These are phyloP conservation scores for Anguilla pacifica DNA, from an alignment of 2,797 vertebrate species.

Conservation along the genomic window DNA sequence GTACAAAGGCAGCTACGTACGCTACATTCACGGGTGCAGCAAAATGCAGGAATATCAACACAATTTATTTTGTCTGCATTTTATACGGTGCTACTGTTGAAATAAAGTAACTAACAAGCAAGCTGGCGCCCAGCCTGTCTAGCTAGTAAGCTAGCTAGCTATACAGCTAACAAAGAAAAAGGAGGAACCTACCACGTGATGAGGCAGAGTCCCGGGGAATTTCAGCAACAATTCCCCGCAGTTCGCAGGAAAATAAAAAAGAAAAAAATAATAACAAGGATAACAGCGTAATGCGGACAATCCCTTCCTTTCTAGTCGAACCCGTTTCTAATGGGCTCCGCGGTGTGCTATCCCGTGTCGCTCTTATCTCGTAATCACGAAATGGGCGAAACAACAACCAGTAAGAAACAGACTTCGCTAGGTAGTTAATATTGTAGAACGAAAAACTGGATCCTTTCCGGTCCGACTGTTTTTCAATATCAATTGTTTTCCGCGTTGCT, in stretches of 20 bases:
- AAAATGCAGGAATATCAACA: no score
- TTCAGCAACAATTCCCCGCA: conserved; percentile 72
- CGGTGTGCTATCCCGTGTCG: conserved; percentile 39
- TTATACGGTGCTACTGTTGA: conserved; percentile 49
- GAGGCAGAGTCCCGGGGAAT: conserved; percentile 74
- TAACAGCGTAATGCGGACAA: conserved; percentile 14
- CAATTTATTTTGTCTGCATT: neutral
- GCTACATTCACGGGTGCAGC: neutral
- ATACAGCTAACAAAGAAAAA: conserved; percentile 87
- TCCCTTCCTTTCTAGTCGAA: conserved; percentile 40
- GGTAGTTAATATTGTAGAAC: conserved; percentile 21
- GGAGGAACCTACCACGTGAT: conserved; percentile 91
- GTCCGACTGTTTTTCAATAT: conserved; percentile 15
- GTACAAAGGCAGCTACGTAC: neutral
- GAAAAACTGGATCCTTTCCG: conserved; percentile 23
- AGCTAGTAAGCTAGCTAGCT: conserved; percentile 35
- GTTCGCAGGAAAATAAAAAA: conserved; percentile 60
- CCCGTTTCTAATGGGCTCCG: conserved; percentile 47
- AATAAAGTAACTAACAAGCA: conserved; percentile 26
- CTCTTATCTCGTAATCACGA: conserved; percentile 65
- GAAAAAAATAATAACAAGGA: conserved; percentile 35
- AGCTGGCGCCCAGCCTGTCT: conserved; percentile 33
- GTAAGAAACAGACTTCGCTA: conserved; percentile 39
- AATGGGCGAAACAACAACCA: conserved; percentile 64
- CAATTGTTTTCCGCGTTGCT: conserved; percentile 2